Conservation (phyloP, 2,113 vertebrate species). For the Prionailurus bengalensis region DNA sequence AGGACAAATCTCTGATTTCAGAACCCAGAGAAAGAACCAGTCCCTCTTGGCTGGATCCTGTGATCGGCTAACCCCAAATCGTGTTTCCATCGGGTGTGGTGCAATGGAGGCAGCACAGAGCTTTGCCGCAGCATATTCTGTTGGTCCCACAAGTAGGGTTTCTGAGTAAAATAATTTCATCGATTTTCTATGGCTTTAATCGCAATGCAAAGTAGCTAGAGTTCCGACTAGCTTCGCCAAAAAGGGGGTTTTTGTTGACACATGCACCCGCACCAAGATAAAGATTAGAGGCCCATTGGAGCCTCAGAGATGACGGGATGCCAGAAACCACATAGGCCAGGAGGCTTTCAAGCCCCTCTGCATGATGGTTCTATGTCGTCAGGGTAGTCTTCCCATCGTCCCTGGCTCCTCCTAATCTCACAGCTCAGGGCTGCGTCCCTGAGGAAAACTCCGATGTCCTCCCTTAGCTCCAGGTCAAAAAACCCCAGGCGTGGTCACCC, state of each 20-base stretch:
- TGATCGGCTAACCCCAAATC: neutral
- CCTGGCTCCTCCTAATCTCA: neutral
- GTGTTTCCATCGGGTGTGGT: too few relatives aligned
- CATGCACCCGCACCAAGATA: neutral
- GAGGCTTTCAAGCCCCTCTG: neutral
- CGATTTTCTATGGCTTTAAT: neutral
- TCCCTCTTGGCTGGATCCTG: neutral
- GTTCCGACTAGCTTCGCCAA: neutral
- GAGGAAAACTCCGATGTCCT: neutral
- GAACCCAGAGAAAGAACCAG: neutral
- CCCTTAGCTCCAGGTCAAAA: neutral
- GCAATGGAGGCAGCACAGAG: neutral
- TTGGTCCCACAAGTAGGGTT: neutral
- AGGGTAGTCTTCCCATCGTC: neutral
- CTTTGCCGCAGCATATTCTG: neutral
- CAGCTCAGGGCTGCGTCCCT: neutral
- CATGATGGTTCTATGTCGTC: neutral
- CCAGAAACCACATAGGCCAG: neutral
- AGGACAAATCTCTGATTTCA: neutral
- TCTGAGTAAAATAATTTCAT: neutral
- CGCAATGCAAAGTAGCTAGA: neutral
- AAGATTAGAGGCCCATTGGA: neutral
- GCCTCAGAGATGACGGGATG: neutral
- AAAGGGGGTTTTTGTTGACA: neutral
- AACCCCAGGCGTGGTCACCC: neutral